Evolutionary conservation across 2,888 invertebrate species (phyloP), one percentile per base, ranked within the genome.

Genomic region (Cheilosia scutellata): DNA sequence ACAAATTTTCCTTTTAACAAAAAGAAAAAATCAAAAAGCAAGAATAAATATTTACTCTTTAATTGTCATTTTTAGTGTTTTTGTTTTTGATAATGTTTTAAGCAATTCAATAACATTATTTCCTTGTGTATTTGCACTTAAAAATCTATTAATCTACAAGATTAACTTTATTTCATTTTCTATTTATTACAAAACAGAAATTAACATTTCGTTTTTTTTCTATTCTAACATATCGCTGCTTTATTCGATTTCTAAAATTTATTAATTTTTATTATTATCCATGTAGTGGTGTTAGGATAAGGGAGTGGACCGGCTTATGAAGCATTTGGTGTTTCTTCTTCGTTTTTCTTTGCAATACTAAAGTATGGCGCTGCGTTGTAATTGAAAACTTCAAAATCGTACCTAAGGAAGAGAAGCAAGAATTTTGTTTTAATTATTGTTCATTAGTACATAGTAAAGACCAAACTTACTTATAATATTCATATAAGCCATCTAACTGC

Each of bases 381-480:
- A 90, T 96, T 96, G 93, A 98, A 98, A 84, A 98, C 93, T 91
- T 95, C 95, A 92, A 97, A 97, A 92, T 98, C 98, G 90, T 96
- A 95, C 92, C 97, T 97, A 93, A 37, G 88, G 88, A 86, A 63
- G 82, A 88, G 89, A 88, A 88, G 25, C 20, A 20, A 20, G 20
- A 2, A 20, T 20, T 7, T 5, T 44, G 27, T 27, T 55, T 9
- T 44, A 49, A 20, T 49, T 20, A 13, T 33, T 11, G 68, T 11
- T 55, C 20, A 16, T 1, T 1, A 7, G 44, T n/a, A 51, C 40
- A 40, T 2, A 2, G 9, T 13, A 5, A 29, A 16, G 42, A 6
- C 25, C 44, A 5, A 53, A 88, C 89, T 92, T 92, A 97, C 95
- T 94, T 95, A 91, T 97, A 98, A 90, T 97, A 95, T 87, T 96